Evolutionary conservation across 2,113 vertebrate genomes (phyloP), one percentile per base, ranked within the genome.

Genomic region (Columbina picui): DNA sequence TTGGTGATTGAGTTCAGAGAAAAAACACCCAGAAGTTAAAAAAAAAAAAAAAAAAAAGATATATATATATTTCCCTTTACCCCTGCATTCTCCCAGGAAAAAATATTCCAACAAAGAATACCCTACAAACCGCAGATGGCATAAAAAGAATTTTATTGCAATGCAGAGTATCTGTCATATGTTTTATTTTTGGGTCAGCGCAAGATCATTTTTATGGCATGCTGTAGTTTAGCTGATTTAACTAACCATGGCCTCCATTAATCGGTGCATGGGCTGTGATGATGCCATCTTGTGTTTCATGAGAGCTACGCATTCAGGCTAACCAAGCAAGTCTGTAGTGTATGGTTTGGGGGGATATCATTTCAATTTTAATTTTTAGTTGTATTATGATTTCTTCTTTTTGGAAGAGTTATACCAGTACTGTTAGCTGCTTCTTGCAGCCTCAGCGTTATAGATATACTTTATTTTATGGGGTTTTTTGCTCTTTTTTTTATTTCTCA

Each of bases 61-160:
- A n/a, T n/a, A n/a, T n/a, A n/a, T n/a, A n/a, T n/a, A n/a, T 30
- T 75, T 55, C 83, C 83, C 26, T 91, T 84, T 86, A 50, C 64
- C 71, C 83, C 38, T 47, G 14, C 15, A 4, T 85, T 73, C 49
- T 85, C 84, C 68, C 39, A 63, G 61, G 49, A 95, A 82, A 96
- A 95, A 81, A 94, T 85, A 64, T 87, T 29, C 84, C 68, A 43
- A 30, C 23, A 38, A n/a, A 84, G 81, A 27, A 88, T 82, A 49
- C 80, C 89, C 97, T 94, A 86, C 64, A 90, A 96, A 98, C 97
- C 98, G 86, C 98, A 98, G 99, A 99, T 99, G 99, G 99, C 99
- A 99, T 99, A 99, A 99, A 99, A 99, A 99, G 98, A 98, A 98
- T 99, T 99, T 99, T 99, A 99, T 99, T 99, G 99, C 99, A 97